phyloP scores from a whole-genome alignment of 2,888 invertebrate genomes.

The Isotomurus palustris region DNA sequence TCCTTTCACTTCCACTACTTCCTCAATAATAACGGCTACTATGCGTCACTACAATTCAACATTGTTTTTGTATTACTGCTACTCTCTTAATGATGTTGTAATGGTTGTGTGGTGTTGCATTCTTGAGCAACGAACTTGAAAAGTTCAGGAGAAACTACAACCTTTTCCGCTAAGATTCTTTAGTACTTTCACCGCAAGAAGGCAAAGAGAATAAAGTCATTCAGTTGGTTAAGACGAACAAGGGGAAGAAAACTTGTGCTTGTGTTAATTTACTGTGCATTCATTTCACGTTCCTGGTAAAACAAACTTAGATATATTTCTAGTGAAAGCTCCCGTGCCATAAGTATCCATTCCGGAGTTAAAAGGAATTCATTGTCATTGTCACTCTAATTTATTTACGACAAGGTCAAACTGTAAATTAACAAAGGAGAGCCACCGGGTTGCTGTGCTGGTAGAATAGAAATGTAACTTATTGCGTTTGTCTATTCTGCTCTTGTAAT shows the following conservation, averaged over 20 bases:
- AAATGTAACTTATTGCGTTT: background rate
- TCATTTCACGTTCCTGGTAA: conserved; percentile 2
- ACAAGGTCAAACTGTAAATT: background rate
- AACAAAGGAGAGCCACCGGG: background rate
- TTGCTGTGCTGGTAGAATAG: background rate
- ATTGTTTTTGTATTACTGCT: background rate
- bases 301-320: no score
- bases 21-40: no score
- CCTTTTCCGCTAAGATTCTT: no score
- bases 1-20: background rate
- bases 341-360: no score
- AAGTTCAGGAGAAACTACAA: no score
- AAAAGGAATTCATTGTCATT: no score
- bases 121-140: no score
- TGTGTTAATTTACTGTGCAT: background rate
- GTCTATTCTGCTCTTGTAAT: background rate
- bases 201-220: background rate
- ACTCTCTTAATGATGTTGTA: conserved; percentile 12
- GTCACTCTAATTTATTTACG: no score
- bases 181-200: background rate
- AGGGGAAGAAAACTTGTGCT: background rate
- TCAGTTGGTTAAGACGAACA: background rate
- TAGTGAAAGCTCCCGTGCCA: no score
- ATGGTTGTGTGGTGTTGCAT: no score
- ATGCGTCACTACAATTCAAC: background rate